A percentile compares a stretch with the other conserved stretches of the same genome.
These are phyloP conservation scores for Oncorhynchus kisutch DNA, from an alignment of 2,113 vertebrate species.

Conservation along the genomic window DNA sequence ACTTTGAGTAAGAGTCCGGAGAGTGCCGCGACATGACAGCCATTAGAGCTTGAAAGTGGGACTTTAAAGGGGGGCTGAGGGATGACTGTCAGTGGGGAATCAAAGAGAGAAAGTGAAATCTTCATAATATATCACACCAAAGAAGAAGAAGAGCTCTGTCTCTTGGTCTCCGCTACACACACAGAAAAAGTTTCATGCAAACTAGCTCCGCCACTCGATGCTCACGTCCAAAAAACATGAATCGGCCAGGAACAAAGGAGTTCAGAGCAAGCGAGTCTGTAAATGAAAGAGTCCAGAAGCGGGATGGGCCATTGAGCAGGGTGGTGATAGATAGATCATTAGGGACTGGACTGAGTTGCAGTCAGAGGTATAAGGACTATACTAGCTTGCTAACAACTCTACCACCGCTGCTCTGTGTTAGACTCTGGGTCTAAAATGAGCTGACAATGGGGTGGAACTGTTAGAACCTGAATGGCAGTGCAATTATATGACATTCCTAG, in stretches of 20 bases:
- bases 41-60: slow-evolving; percentile 83
- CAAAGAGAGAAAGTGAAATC: slow-evolving; percentile 81
- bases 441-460: slow-evolving; percentile 49
- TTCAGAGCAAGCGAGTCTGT: slow-evolving; percentile 64
- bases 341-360: slow-evolving; percentile 61
- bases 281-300: slow-evolving; percentile 71
- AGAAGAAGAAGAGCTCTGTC: slow-evolving; percentile 41
- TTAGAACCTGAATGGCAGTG: slow-evolving; percentile 58
- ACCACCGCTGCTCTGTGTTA: slow-evolving; percentile 40
- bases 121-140: slow-evolving; percentile 75
- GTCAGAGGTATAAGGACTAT: slow-evolving; percentile 53
- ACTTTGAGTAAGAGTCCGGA: slow-evolving; percentile 84
- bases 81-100: slow-evolving; percentile 80
- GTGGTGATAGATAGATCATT: slow-evolving; percentile 71
- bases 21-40: slow-evolving; percentile 82
- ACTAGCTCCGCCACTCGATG: slow-evolving; percentile 58
- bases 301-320: slow-evolving; percentile 65
- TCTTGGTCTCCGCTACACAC: slow-evolving; percentile 19
- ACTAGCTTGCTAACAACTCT: slow-evolving; percentile 52
- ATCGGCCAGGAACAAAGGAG: slow-evolving; percentile 71
- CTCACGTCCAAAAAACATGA: slow-evolving; percentile 65
- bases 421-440: slow-evolving; percentile 50
- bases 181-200: slow-evolving; percentile 68
- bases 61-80: slow-evolving; percentile 83
- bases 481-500: slow-evolving; percentile 59